Percentiles rank a stretch among this genome's conserved stretches.
phyloP scores from a whole-genome alignment of 2,888 invertebrate genomes.

The Athetis lepigone region DNA sequence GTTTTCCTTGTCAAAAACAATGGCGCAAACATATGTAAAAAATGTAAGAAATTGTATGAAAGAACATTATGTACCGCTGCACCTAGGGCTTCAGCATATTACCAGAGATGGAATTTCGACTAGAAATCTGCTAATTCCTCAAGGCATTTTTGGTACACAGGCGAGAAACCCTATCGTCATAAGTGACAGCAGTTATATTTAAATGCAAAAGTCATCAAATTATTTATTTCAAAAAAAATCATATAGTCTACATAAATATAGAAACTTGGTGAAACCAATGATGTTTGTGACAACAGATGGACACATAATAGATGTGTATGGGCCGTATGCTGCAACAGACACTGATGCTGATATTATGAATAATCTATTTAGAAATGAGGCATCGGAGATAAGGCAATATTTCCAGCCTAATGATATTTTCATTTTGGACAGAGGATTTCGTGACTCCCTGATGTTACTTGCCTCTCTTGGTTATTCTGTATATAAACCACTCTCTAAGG shows the following conservation, averaged over 20 bases:
- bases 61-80: constrained; percentile 1
- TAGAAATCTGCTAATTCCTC: constrained; percentile 3
- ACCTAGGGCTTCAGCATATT: constrained; percentile 5
- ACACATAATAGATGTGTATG: constrained; percentile 9
- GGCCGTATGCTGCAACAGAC: constrained; percentile 4
- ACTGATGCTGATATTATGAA: constrained; percentile 13
- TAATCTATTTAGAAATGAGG: background rate
- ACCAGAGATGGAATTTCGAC: constrained; percentile 4
- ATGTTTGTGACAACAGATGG: constrained; percentile 7
- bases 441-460: background rate
- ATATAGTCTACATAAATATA: constrained; percentile 14
- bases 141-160: constrained; percentile 3
- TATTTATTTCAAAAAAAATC: constrained; percentile 16
- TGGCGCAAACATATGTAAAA: background rate
- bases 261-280: constrained; percentile 6
- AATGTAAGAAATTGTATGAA: constrained; percentile 3
- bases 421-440: constrained; percentile 4
- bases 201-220: constrained; percentile 10
- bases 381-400: no score
- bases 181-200: constrained; percentile 8
- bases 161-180: background rate
- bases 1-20: constrained; percentile 1
- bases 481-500: no score
- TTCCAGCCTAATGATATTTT: constrained; percentile 5
- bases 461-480: no score